Evolutionary conservation across 2,113 vertebrate species (phyloP).

Genomic region (Leucopsar rothschildi): DNA sequence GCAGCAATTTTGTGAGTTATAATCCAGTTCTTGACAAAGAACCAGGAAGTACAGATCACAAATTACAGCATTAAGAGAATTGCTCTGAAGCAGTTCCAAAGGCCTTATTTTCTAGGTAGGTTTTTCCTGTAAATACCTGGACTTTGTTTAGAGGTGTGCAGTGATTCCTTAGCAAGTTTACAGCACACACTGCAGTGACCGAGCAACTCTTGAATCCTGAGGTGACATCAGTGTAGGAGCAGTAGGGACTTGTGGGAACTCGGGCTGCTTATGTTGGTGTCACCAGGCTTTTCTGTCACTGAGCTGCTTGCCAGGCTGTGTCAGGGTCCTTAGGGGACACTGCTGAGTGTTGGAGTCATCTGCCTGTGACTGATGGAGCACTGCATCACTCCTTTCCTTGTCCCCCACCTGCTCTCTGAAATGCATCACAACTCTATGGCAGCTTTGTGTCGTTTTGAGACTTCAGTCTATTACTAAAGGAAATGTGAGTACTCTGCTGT

Average conservation of each 20-base stretch:
- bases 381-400: background rate
- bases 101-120: background rate
- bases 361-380: background rate
- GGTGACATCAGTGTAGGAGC: background rate
- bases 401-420: background rate
- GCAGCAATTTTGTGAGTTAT: background rate
- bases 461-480: background rate
- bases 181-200: background rate
- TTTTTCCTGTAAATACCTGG: background rate
- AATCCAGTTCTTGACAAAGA: background rate
- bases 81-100: background rate
- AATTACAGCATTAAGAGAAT: background rate
- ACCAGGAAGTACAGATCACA: background rate
- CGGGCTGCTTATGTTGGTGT: background rate
- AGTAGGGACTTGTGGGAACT: background rate
- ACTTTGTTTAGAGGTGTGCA: background rate
- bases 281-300: background rate
- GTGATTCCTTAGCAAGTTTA: background rate
- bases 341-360: background rate
- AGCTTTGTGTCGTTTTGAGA: background rate
- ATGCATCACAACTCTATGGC: background rate
- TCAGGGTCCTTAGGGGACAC: background rate
- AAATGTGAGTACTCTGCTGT: background rate
- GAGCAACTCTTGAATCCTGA: background rate
- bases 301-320: background rate